Conservation (phyloP, 2,888 invertebrate species). For the Adineta ricciae region DNA sequence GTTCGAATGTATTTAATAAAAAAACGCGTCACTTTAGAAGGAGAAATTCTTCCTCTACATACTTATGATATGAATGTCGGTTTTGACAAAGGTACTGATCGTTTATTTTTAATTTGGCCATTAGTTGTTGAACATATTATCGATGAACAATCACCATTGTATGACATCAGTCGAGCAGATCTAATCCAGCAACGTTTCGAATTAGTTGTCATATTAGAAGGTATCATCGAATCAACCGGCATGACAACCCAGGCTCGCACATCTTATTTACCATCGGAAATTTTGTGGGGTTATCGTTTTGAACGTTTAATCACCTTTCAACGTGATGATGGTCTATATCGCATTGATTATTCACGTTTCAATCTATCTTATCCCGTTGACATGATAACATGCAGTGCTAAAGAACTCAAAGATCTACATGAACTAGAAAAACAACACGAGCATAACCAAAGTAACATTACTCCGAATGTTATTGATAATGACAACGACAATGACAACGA, state of each 20-base stretch:
- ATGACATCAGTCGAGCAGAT: slow-evolving; percentile 78
- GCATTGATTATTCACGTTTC: slow-evolving; percentile 50
- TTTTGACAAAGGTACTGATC: slow-evolving; percentile 77
- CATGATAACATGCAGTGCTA: slow-evolving; percentile 38
- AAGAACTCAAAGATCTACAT: slow-evolving; percentile 30
- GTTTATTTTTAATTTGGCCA: slow-evolving; percentile 94
- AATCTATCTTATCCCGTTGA: slow-evolving; percentile 47
- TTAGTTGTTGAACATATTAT: slow-evolving; percentile 91
- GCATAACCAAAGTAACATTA: not conserved
- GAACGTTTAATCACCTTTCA: slow-evolving; percentile 49
- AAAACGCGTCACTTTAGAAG: slow-evolving; percentile 81
- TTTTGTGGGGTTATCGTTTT: slow-evolving; percentile 50
- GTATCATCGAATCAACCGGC: slow-evolving; percentile 57
- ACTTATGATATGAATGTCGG: slow-evolving; percentile 84
- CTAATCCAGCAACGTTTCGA: slow-evolving; percentile 83
- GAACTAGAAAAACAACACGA: slow-evolving; percentile 27
- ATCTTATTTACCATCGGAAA: slow-evolving; percentile 52
- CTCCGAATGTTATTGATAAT: not conserved
- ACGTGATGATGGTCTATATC: slow-evolving; percentile 49
- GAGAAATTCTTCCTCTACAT: slow-evolving; percentile 82
- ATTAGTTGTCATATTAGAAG: slow-evolving; percentile 87
- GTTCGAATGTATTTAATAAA: slow-evolving; percentile 85
- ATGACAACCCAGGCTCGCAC: slow-evolving; percentile 54
- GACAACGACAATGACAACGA: too few relatives aligned
- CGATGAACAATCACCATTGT: slow-evolving; percentile 77